phyloP scores from a whole-genome alignment of 2,113 vertebrate species.

The Atrichornis clamosus region DNA sequence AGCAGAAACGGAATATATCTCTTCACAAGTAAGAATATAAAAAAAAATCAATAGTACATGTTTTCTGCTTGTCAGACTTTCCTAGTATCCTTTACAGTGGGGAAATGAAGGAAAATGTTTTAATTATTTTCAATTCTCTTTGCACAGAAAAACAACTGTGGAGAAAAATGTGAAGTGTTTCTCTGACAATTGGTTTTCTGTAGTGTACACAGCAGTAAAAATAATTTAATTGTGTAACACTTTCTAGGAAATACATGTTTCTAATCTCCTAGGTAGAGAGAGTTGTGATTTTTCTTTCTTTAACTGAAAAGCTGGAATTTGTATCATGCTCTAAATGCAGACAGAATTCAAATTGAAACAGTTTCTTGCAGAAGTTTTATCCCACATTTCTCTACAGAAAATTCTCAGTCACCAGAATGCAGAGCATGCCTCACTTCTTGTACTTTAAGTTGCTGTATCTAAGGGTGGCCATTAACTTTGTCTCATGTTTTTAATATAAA shows the following conservation, averaged over 20 bases:
- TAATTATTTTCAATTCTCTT: neutral
- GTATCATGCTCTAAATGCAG: neutral
- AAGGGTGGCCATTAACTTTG: neutral
- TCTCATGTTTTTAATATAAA: neutral
- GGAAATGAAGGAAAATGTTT: neutral
- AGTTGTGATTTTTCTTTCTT: neutral
- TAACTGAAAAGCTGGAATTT: neutral
- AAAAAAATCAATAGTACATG: neutral
- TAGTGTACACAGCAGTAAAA: neutral
- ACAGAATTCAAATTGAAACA: neutral
- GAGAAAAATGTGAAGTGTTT: neutral
- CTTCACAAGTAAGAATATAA: neutral
- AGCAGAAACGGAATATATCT: neutral
- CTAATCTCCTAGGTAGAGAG: neutral
- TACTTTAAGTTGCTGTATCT: fast-evolving
- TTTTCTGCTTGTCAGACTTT: neutral
- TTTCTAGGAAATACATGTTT: neutral
- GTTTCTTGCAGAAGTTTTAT: neutral
- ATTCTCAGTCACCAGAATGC: neutral
- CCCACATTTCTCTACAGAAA: neutral
- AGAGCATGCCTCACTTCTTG: neutral
- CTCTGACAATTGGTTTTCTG: neutral
- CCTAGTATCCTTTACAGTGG: neutral
- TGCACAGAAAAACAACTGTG: neutral
- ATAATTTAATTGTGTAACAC: neutral